Evolutionary conservation across 2,888 invertebrate species (phyloP), one percentile per base, ranked within the genome.

Genomic region (Protonemura montana): DNA sequence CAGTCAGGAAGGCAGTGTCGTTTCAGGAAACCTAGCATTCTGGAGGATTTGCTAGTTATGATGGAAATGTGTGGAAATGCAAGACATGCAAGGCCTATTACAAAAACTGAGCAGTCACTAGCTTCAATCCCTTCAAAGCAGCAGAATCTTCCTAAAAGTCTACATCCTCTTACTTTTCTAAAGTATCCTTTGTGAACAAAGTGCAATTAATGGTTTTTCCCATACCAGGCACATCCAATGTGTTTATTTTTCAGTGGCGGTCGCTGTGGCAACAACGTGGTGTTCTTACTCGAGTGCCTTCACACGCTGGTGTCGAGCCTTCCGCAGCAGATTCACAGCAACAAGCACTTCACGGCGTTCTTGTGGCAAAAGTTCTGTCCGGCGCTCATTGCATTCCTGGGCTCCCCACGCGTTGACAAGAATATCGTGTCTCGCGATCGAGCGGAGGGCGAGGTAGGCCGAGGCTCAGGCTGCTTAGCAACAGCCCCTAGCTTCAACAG

Each of bases 351-450:
- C 90, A 96, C 96, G 0, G 96, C 96, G 2, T 97, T 97, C 90
- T 92, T 97, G 13, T 97, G 98, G 98, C 97, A 98, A 91, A 96
- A 97, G 89, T 96, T 98, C 90, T 98, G 98, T 89, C 98, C 98
- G 0, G 95, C 97, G 0, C 92, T 98, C 88, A 95, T 98, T 86
- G 96, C 97, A 0, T 95, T 98, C 87, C 93, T 98, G 0, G 98
- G 98, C 0, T 96, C 97, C 10, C 98, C 98, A 0, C 94, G 96
- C 85, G 95, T 97, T 87, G 97, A 97, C 89, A 96, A 95, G 90
- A 95, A 95, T 89, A 95, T 95, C 87, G 94, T 95, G 84, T 95
- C 95, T 85, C 90, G 89, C 28, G 90, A 88, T 84, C 88, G 89
- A 78, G 89, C 88, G 82, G 88, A 88, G n/a, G 91, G 91, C 21